phyloP scores from a whole-genome alignment of 2,113 vertebrate genomes.

The Azemiops feae region DNA sequence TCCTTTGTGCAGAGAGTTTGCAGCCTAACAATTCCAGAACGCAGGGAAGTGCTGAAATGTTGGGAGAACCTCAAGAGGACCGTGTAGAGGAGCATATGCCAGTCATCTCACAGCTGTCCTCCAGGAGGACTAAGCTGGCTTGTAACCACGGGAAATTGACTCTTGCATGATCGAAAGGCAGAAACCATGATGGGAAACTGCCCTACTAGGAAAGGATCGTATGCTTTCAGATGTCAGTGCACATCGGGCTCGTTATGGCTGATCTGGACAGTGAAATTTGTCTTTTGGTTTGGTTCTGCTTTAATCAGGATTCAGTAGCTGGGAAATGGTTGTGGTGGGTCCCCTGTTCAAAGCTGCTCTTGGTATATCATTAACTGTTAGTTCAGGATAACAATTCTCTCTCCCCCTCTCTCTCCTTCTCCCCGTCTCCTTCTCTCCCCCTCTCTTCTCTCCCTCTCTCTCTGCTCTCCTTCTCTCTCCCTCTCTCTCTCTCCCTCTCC shows the following conservation, averaged over 20 bases:
- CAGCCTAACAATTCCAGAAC: not conserved
- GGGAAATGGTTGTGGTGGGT: slow-evolving; percentile 41
- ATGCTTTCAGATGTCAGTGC: not conserved
- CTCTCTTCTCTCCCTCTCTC: not conserved
- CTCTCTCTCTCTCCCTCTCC: too few relatives aligned
- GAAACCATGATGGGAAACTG: too few relatives aligned
- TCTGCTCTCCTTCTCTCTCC: accelerated
- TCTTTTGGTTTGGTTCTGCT: not conserved
- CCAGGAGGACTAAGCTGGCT: not conserved
- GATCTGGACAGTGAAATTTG: not conserved
- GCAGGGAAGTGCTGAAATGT: not conserved
- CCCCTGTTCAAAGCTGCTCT: slow-evolving; percentile 39
- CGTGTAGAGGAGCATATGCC: not conserved
- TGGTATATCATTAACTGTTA: slow-evolving; percentile 29
- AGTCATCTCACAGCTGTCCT: not conserved
- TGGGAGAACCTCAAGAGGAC: not conserved
- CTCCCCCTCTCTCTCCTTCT: not conserved
- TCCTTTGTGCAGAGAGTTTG: not conserved
- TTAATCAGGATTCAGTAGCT: slow-evolving; percentile 2
- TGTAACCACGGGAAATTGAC: not conserved
- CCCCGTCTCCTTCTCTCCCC: accelerated
- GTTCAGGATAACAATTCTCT: slow-evolving; percentile 28
- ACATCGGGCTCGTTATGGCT: not conserved
- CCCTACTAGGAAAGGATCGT: not conserved
- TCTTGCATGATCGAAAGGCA: too few relatives aligned